A percentile compares a stretch with the other conserved stretches of the same genome.
Conservation (phyloP, 2,888 invertebrate species). For the Drosophila anomalata region DNA sequence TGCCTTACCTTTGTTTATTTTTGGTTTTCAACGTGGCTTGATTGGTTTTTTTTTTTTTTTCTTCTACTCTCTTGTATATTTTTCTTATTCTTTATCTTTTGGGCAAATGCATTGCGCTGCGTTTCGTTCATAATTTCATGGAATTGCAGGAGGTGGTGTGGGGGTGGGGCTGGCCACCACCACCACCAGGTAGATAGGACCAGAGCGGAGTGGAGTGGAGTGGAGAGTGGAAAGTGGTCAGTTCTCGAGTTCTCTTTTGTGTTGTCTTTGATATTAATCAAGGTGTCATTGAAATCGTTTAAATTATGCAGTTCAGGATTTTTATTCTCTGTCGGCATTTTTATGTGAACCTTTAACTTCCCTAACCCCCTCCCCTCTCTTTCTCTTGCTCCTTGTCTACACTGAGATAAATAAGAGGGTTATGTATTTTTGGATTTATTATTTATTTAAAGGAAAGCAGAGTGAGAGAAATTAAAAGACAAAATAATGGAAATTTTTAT, state of each 20-base stretch:
- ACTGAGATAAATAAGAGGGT: constrained; percentile 10
- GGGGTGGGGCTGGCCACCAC: constrained; percentile 11
- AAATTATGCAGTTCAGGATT: constrained; percentile 74
- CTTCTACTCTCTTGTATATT: constrained; percentile 11
- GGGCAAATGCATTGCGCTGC: constrained; percentile 71
- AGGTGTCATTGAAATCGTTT: constrained; percentile 83
- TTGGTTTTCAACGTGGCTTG: constrained; percentile 75
- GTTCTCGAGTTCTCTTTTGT: constrained; percentile 44
- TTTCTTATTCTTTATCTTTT: constrained; percentile 66
- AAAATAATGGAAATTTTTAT: background rate
- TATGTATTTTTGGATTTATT: too few species aligned
- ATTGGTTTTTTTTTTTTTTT: constrained; percentile 64
- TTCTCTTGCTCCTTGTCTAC: constrained; percentile 7
- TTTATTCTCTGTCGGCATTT: constrained; percentile 47
- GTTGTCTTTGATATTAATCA: constrained; percentile 80
- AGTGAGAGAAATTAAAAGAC: background rate
- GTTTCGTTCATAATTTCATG: constrained; percentile 80
- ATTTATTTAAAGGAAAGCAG: background rate
- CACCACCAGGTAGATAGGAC: constrained; percentile 56
- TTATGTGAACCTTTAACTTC: constrained; percentile 31
- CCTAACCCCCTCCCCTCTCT: constrained; percentile 7
- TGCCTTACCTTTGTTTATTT: constrained; percentile 65
- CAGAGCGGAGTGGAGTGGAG: background rate
- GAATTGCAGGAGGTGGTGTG: constrained; percentile 49
- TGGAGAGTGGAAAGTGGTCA: constrained; percentile 24